Evolutionary conservation across 2,888 invertebrate species (phyloP).

Genomic region (Nephrocerus scutellatus): DNA sequence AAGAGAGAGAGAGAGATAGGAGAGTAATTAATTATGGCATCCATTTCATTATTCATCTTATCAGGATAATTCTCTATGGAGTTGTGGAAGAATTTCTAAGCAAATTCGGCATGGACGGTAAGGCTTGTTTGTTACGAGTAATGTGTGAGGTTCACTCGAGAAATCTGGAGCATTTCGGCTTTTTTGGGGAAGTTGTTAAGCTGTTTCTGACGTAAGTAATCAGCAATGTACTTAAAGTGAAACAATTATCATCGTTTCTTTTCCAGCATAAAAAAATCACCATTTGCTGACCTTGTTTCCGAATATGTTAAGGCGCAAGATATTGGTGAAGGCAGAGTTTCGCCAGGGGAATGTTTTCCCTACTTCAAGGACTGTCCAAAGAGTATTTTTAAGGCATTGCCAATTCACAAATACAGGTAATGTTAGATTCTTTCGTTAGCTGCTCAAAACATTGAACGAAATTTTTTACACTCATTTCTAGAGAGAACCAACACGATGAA

Average conservation of each 20-base stretch:
- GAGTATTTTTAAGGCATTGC: conserved; percentile 58
- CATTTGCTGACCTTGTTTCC: conserved; percentile 62
- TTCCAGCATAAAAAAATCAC: conserved; percentile 71
- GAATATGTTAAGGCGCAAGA: conserved; percentile 78
- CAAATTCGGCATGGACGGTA: conserved; percentile 75
- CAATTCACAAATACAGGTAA: conserved; percentile 38
- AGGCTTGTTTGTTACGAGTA: conserved; percentile 71
- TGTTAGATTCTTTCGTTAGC: not conserved
- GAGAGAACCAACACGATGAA: conserved; percentile 29
- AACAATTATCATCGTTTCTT: not conserved
- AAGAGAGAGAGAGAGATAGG: not conserved
- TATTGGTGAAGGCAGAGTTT: conserved; percentile 58
- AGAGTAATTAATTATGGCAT: conserved; percentile 1
- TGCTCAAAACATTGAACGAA: not conserved
- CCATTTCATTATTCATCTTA: conserved; percentile 27
- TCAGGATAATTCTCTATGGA: conserved; percentile 65
- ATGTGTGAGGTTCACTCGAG: conserved; percentile 83
- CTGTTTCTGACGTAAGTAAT: conserved; percentile 71
- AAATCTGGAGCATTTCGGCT: conserved; percentile 67
- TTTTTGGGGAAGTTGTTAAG: conserved; percentile 74
- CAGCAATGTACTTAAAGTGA: not conserved
- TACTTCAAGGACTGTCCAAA: conserved; percentile 77
- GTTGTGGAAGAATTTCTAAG: conserved; percentile 71
- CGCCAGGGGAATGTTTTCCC: conserved; percentile 75
- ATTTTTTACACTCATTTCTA: not conserved